Percentiles rank a stretch among this genome's conserved stretches.
Evolutionary conservation across 2,888 invertebrate genomes (phyloP).

Genomic region (Drosophila affinis): DNA sequence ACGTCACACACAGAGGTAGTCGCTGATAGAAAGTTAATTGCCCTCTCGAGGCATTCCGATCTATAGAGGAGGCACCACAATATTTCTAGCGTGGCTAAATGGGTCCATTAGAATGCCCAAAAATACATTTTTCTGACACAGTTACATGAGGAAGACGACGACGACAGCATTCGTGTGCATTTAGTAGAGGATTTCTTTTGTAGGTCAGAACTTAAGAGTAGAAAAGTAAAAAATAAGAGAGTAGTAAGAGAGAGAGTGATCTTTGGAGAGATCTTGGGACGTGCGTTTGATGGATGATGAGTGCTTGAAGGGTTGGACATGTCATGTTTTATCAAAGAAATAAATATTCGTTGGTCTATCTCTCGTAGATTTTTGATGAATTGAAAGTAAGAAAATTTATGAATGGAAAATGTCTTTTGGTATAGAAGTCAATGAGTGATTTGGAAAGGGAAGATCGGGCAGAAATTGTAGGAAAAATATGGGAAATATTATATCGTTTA

Average conservation of each 20-base stretch:
- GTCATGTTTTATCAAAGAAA: conserved; percentile 45
- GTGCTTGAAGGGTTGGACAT: conserved; percentile 23
- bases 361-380: conserved; percentile 5
- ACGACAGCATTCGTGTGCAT: conserved; percentile 45
- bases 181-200: conserved; percentile 7
- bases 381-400: conserved; percentile 10
- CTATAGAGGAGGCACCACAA: conserved; percentile 31
- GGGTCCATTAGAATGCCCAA: conserved; percentile 61
- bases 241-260: conserved; percentile 38
- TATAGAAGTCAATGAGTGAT: background rate
- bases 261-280: conserved; percentile 42
- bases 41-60: conserved; percentile 71
- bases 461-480: background rate
- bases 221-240: conserved; percentile 36
- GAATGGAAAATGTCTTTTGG: background rate
- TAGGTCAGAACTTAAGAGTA: background rate
- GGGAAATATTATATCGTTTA: background rate
- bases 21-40: conserved; percentile 69
- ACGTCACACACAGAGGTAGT: conserved; percentile 14
- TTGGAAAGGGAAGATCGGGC: background rate
- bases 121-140: conserved; percentile 72
- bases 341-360: background rate
- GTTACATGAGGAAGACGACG: conserved; percentile 58
- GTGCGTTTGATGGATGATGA: conserved; percentile 1
- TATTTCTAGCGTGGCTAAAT: conserved; percentile 47